Evolutionary conservation across 2,888 invertebrate genomes (phyloP).

Genomic region (Atethmia centrago): DNA sequence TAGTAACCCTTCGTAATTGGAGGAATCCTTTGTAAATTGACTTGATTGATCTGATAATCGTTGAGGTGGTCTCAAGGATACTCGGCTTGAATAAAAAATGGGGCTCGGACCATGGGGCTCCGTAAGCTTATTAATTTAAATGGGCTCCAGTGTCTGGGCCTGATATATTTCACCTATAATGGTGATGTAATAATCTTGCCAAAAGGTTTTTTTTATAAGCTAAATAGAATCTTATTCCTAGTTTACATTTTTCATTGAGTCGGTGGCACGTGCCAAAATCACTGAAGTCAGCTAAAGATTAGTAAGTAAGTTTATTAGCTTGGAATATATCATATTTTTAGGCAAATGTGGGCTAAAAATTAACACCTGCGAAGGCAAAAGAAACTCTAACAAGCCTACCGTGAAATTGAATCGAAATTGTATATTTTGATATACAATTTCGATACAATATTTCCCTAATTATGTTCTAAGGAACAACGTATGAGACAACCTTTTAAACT

Average conservation of each 20-base stretch:
- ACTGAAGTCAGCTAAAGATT: not conserved
- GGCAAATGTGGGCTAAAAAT: not conserved
- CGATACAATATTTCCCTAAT: not conserved
- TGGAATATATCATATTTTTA: not conserved
- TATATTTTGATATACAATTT: not conserved
- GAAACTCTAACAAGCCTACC: not conserved
- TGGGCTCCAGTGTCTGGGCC: constrained; percentile 4
- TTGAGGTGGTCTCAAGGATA: constrained; percentile 36
- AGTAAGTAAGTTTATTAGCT: not conserved
- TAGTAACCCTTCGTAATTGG: constrained; percentile 60
- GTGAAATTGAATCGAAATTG: too few relatives aligned
- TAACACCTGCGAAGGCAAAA: too few relatives aligned
- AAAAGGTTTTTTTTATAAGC: not conserved
- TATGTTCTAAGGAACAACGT: not conserved
- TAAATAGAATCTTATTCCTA: not conserved
- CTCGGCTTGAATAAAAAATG: constrained; percentile 30
- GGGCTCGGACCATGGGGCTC: constrained; percentile 13
- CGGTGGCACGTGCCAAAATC: not conserved
- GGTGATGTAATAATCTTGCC: constrained; percentile 4
- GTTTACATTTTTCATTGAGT: not conserved
- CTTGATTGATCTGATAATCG: constrained; percentile 64
- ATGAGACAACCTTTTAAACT: not conserved
- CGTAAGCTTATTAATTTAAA: constrained; percentile 23
- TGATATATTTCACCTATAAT: not conserved
- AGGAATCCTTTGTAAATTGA: constrained; percentile 64